phyloP scores from a whole-genome alignment of 2,888 invertebrate genomes.

The Amblyjoppa fuscipennis region DNA sequence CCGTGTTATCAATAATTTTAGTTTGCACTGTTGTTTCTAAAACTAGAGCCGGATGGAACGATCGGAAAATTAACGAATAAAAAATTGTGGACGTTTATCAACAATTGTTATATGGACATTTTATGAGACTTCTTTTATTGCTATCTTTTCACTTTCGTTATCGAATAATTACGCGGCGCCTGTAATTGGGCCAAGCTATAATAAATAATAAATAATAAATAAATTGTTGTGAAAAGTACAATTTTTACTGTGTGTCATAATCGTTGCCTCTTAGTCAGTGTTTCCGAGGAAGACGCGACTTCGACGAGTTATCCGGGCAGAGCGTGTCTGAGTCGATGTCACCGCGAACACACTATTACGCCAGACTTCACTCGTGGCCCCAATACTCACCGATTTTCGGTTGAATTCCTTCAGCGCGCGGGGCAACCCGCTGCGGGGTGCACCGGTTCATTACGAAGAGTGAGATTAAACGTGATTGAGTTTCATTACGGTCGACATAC shows the following conservation, averaged over 20 bases:
- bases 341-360: neutral
- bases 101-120: no score
- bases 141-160: no score
- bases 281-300: neutral
- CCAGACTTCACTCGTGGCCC: conserved; percentile 5
- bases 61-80: no score
- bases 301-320: conserved; percentile 10
- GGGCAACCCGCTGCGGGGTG: neutral
- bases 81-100: no score
- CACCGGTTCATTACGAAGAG: conserved; percentile 30
- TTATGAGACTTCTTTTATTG: no score
- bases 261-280: neutral
- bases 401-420: conserved; percentile 27
- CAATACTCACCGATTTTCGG: conserved; percentile 27
- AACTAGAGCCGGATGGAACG: no score
- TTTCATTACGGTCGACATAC: conserved; percentile 19
- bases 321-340: conserved; percentile 1
- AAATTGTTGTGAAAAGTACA: no score
- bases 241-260: neutral
- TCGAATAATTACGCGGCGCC: no score
- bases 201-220: no score
- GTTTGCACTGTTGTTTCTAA: no score
- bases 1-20: no score
- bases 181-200: no score
- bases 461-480: conserved; percentile 29